phyloP scores from a whole-genome alignment of 2,888 invertebrate species.

The Spisula subtruncata region DNA sequence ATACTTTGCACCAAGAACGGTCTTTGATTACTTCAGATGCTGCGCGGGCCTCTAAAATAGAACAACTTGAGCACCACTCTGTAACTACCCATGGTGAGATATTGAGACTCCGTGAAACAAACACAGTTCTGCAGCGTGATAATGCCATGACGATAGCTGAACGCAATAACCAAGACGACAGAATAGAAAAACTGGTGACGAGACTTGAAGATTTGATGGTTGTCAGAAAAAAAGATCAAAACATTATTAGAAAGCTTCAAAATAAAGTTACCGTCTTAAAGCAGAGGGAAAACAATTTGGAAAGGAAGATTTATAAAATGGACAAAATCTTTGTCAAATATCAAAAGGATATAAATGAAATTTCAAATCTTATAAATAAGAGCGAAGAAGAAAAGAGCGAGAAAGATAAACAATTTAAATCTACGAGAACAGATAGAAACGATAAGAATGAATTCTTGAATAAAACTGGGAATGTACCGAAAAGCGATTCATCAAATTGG shows the following conservation, averaged over 20 bases:
- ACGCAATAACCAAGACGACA: background rate
- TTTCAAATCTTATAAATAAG: background rate
- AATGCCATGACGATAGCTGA: background rate
- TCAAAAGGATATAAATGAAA: background rate
- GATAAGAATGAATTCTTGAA: background rate
- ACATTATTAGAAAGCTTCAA: background rate
- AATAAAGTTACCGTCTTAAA: background rate
- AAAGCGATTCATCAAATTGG: background rate
- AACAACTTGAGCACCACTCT: background rate
- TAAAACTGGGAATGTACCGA: background rate
- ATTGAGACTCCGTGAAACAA: background rate
- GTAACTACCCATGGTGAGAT: background rate
- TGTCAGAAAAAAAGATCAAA: background rate
- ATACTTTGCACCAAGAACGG: background rate
- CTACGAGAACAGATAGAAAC: background rate
- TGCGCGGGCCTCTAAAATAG: background rate
- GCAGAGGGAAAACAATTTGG: background rate
- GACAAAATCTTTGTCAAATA: background rate
- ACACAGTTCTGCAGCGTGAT: background rate
- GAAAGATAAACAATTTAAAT: too few relatives aligned
- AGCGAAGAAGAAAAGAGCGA: too few relatives aligned
- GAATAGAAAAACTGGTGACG: background rate
- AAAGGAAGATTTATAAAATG: conserved; percentile 15
- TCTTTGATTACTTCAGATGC: background rate
- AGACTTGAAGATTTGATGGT: background rate